Evolutionary conservation across 2,888 invertebrate species (phyloP).

Genomic region (Blastobasis lacticolella): DNA sequence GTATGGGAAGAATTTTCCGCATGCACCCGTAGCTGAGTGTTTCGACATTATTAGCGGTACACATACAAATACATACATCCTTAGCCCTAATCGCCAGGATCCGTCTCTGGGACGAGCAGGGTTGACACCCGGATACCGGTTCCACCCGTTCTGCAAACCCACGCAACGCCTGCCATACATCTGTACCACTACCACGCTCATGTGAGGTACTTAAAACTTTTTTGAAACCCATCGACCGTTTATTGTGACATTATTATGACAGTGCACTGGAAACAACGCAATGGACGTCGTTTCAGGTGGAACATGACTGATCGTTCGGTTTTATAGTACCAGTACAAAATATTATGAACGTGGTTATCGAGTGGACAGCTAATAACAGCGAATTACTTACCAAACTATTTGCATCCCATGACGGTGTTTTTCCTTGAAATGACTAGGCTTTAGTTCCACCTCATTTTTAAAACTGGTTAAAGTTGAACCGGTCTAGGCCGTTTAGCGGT

Average conservation of each 20-base stretch:
- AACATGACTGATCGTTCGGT: no score
- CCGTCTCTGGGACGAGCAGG: constrained; percentile 38
- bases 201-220: constrained; percentile 2
- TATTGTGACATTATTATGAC: no score
- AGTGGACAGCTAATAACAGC: constrained; percentile 45
- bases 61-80: no score
- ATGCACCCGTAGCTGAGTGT: no score
- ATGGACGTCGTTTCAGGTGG: no score
- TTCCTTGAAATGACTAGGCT: constrained; percentile 46
- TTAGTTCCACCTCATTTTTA: constrained; percentile 19
- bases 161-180: constrained; percentile 43
- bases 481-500: constrained; percentile 34
- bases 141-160: constrained; percentile 62
- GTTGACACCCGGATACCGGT: constrained; percentile 68
- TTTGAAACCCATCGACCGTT: no score
- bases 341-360: constrained; percentile 35
- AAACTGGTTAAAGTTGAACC: constrained; percentile 8
- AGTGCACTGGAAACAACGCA: no score
- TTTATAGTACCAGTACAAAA: no score
- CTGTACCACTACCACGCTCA: constrained; percentile 31
- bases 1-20: no score
- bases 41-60: no score
- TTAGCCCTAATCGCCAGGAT: constrained; percentile 19
- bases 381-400: constrained; percentile 54
- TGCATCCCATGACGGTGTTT: constrained; percentile 49